A percentile compares a stretch with the other conserved stretches of the same genome.
These are phyloP conservation scores for Lathamus discolor DNA, from an alignment of 2,113 vertebrate species.

Conservation along the genomic window DNA sequence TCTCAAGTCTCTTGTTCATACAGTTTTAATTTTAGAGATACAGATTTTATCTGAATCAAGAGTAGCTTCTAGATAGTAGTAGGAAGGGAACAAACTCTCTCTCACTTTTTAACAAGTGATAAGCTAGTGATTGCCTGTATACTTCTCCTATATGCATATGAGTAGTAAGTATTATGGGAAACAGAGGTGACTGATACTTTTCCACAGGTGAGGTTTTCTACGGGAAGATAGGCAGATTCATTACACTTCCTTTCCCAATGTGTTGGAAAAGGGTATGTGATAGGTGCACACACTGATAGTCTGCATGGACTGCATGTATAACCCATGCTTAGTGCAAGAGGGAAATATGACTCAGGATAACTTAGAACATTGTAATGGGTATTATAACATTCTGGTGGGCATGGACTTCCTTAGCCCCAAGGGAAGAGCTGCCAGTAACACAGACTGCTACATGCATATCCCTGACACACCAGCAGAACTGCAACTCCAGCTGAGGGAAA, in stretches of 20 bases:
- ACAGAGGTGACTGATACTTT: not conserved
- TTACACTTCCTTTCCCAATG: not conserved
- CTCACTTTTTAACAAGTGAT: not conserved
- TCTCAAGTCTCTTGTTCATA: not conserved
- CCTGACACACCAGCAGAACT: not conserved
- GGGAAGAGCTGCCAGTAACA: not conserved
- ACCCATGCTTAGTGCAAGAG: not conserved
- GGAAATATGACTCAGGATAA: not conserved
- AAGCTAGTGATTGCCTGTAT: not conserved
- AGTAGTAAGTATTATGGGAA: not conserved
- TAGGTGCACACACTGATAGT: not conserved
- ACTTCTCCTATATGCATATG: not conserved
- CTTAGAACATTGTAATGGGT: not conserved
- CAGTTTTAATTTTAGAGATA: not conserved
- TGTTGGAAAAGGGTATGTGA: not conserved
- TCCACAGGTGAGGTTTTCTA: fast-evolving
- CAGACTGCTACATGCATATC: not conserved
- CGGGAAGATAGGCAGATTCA: not conserved
- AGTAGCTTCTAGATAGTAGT: not conserved
- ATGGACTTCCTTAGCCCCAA: not conserved
- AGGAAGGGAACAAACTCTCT: not conserved
- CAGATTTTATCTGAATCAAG: not conserved
- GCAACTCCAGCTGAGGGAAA: not conserved
- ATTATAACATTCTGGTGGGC: not conserved
- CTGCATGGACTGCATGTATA: not conserved